phyloP scores from a whole-genome alignment of 2,113 vertebrate genomes.

The Colaptes auratus region DNA sequence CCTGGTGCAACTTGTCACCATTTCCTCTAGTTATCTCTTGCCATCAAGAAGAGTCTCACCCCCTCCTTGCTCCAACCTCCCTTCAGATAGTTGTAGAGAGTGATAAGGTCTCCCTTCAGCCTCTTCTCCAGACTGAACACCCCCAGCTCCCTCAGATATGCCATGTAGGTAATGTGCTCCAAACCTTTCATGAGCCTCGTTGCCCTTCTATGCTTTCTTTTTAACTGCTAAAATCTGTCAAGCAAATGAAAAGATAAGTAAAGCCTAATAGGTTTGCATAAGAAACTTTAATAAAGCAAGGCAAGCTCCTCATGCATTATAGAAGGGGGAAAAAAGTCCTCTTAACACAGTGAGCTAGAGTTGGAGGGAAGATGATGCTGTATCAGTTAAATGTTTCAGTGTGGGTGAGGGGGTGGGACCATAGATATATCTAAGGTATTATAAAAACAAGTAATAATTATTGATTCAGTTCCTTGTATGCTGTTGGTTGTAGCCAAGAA shows the following conservation, averaged over 20 bases:
- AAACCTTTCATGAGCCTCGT: no score
- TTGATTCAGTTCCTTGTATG: not conserved
- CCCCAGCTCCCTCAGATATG: no score
- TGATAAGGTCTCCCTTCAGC: no score
- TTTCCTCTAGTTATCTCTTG: no score
- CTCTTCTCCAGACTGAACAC: no score
- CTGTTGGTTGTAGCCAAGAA: not conserved
- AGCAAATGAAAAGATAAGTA: not conserved
- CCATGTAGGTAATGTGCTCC: no score
- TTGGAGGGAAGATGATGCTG: not conserved
- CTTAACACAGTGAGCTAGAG: not conserved
- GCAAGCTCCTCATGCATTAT: not conserved
- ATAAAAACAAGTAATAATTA: not conserved
- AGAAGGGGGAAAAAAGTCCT: not conserved
- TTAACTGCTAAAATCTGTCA: not conserved
- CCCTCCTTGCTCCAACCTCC: no score
- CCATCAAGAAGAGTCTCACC: no score
- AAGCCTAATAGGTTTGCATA: fast-evolving
- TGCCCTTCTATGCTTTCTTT: not conserved
- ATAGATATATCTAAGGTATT: not conserved
- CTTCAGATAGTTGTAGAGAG: no score
- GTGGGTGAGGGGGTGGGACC: not conserved
- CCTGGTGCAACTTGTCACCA: no score
- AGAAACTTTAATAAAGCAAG: not conserved
- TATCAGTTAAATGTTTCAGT: fast-evolving